Conservation (phyloP, 2,888 invertebrate genomes). For the Cataglyphis livida region DNA sequence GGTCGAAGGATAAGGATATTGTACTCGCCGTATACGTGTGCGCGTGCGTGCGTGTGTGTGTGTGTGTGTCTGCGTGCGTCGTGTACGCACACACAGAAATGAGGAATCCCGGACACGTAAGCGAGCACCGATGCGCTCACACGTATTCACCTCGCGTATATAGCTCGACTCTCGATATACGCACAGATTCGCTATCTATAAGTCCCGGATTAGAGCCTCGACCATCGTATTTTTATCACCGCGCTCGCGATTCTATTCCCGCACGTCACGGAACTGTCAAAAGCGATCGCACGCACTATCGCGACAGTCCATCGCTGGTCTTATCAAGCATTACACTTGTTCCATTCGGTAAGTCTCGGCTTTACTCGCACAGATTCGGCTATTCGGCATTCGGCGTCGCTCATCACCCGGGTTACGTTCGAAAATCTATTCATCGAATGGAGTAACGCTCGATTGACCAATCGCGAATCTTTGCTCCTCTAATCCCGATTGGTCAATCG, state of each 20-base stretch:
- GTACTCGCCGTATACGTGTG: not conserved
- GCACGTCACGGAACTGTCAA: conserved; percentile 74
- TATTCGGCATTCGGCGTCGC: conserved; percentile 65
- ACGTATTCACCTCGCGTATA: not conserved
- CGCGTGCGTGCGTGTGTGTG: not conserved
- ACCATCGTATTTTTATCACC: not conserved
- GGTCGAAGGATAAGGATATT: conserved; percentile 23
- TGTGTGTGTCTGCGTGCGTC: not conserved
- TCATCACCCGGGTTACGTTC: conserved; percentile 45
- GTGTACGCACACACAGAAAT: not conserved
- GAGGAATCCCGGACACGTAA: not conserved
- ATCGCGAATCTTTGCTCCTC: not conserved
- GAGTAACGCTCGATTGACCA: not conserved
- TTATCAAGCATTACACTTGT: conserved; percentile 82
- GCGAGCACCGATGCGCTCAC: conserved; percentile 13
- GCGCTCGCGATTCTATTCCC: not conserved
- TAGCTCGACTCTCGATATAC: too few species aligned
- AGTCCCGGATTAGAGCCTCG: not conserved
- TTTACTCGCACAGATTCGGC: conserved; percentile 56
- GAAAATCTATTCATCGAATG: not conserved
- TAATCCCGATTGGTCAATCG: not conserved
- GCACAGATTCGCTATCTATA: not conserved
- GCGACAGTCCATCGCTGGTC: conserved; percentile 78
- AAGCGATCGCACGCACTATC: conserved; percentile 73
- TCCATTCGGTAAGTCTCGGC: conserved; percentile 62